These are phyloP conservation scores for Aurelia sp. DNA, from an alignment of 30 jellyfish, hydroid and myxozoan genomes.

Conservation along the genomic window DNA sequence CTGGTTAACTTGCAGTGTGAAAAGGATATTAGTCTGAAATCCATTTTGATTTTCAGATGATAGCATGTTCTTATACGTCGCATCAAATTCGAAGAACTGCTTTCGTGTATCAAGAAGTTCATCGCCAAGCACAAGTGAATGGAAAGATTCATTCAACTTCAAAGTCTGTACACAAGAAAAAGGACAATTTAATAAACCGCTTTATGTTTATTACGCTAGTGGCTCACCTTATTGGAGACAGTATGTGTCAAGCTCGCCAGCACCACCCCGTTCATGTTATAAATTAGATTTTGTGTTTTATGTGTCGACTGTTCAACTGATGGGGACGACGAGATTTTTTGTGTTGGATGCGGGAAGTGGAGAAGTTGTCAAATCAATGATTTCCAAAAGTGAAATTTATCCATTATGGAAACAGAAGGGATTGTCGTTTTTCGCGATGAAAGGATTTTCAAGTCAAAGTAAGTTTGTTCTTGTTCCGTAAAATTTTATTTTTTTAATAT, in stretches of 20 bases:
- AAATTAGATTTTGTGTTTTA: conserved; percentile 81
- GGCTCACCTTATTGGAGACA: conserved; percentile 99
- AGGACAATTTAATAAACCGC: conserved; percentile 70
- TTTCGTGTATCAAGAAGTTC: conserved; percentile 84
- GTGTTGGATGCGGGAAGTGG: conserved; percentile 97
- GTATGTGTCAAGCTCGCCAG: conserved; percentile 71
- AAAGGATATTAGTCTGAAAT: not conserved
- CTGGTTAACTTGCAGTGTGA: no score
- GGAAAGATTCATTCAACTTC: conserved; percentile 90
- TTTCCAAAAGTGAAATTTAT: conserved; percentile 64
- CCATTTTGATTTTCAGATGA: conserved; percentile 41
- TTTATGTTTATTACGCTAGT: conserved; percentile 84
- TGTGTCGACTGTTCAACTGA: conserved; percentile 66
- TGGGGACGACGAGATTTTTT: conserved; percentile 69
- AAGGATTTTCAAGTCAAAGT: conserved; percentile 70
- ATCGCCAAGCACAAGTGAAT: conserved; percentile 78
- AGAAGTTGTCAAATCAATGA: conserved; percentile 81
- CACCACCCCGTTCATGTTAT: conserved; percentile 85
- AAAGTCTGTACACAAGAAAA: conserved; percentile 53
- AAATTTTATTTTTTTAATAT: no score
- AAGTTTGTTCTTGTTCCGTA: not conserved
- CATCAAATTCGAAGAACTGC: conserved; percentile 51
- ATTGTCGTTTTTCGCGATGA: conserved; percentile 75
- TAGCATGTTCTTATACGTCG: conserved; percentile 76
- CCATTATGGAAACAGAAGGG: conserved; percentile 90